phyloP scores from a whole-genome alignment of 2,113 vertebrate genomes.

The Gopherus flavomarginatus region DNA sequence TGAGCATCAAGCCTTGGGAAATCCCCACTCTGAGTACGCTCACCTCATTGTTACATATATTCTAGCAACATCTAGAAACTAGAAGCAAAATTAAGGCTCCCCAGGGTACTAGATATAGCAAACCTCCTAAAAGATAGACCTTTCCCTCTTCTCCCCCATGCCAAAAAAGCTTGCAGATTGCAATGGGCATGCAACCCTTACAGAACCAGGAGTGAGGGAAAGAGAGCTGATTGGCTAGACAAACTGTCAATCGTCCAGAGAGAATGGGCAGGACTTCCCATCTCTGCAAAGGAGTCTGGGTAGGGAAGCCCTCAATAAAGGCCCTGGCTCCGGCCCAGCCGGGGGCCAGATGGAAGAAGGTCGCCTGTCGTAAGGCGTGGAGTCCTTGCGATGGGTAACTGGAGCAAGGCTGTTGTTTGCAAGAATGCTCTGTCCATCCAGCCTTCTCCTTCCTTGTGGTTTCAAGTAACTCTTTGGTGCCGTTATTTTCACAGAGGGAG shows the following conservation, averaged over 20 bases:
- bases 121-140: too few relatives aligned
- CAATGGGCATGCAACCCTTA: not conserved
- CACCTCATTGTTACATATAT: too few relatives aligned
- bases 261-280: not conserved
- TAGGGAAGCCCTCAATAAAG: not conserved
- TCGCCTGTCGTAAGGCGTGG: not conserved
- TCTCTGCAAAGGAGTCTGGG: not conserved
- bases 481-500: not conserved
- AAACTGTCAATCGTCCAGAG: not conserved
- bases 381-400: not conserved
- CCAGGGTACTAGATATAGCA: too few relatives aligned
- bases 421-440: not conserved
- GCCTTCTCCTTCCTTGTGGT: not conserved
- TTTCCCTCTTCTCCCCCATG: not conserved
- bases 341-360: not conserved
- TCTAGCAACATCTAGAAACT: too few relatives aligned
- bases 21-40: not conserved
- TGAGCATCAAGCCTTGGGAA: not conserved
- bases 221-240: not conserved
- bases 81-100: not conserved
- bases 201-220: not conserved
- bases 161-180: not conserved
- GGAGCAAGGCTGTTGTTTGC: not conserved
- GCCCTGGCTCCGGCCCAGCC: not conserved
- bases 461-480: not conserved